Evolutionary conservation across 2,888 invertebrate genomes (phyloP).

Genomic region (Bibio marci): DNA sequence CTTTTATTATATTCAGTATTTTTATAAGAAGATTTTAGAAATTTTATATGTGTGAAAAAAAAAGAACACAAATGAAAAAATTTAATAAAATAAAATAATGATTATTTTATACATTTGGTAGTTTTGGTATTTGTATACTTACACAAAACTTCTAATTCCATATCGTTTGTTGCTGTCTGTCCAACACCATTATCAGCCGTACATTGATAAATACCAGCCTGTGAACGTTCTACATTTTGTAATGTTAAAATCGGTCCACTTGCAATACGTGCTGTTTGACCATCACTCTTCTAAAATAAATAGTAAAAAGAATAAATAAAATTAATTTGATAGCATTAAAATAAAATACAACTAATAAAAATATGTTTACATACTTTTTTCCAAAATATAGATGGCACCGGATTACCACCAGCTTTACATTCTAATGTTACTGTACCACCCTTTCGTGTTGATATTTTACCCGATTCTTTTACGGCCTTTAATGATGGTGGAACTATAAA

Average conservation of each 20-base stretch:
- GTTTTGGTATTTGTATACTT: too few relatives aligned
- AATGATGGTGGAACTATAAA: slow-evolving; percentile 44
- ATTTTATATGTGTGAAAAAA: too few relatives aligned
- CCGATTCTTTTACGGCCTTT: slow-evolving; percentile 43
- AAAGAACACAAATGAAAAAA: too few relatives aligned
- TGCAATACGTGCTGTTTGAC: slow-evolving; percentile 31
- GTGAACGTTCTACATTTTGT: slow-evolving; percentile 41
- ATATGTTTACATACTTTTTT: slow-evolving; percentile 24
- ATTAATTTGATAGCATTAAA: too few relatives aligned
- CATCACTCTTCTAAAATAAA: not conserved
- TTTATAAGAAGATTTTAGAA: too few relatives aligned
- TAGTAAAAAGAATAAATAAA: too few relatives aligned
- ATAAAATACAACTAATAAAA: too few relatives aligned
- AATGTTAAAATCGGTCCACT: slow-evolving; percentile 46
- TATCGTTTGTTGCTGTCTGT: slow-evolving; percentile 44
- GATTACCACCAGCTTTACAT: slow-evolving; percentile 54
- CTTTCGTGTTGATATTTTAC: slow-evolving; percentile 46
- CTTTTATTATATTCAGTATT: too few relatives aligned
- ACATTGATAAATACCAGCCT: slow-evolving; percentile 48
- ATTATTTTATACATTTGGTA: too few relatives aligned
- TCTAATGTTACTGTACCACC: slow-evolving; percentile 51
- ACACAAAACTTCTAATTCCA: slow-evolving; percentile 48
- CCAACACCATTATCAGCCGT: slow-evolving; percentile 53
- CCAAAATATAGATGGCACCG: slow-evolving; percentile 54
- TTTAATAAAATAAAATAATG: too few relatives aligned